Evolutionary conservation across 2,888 invertebrate genomes (phyloP), one percentile per base, ranked within the genome.

Genomic region (Troides aeacus): DNA sequence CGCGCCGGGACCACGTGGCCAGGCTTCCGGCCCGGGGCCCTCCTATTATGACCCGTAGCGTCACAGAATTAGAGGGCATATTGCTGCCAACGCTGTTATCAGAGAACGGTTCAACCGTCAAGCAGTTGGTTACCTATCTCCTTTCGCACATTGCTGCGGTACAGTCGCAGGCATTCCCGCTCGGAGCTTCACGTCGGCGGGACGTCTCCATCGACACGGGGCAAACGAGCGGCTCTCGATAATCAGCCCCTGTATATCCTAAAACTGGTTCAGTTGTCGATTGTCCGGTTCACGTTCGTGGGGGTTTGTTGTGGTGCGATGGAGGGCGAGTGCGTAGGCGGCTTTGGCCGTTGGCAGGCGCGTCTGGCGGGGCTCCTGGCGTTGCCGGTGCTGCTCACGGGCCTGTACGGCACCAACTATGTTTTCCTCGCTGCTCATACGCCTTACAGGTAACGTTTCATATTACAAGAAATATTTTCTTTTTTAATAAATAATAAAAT

Each of bases 361-460:
- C 84, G 90, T 73, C 82, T 90, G 81, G 89, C 90, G 77, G 76
- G 79, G 77, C 84, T 91, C 78, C 84, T 91, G 82, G 89, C 90
- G 74, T 79, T 94, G 79, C 89, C 88, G 30, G 88, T 89, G 80
- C 78, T 89, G 82, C 85, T 89, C 56, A 90, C 90, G 10, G 89
- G 91, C 70, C 84, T 89, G 68, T 91, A 90, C 79, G 86, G 88
- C 58, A 89, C 90, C 80, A 92, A 91, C 84, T 92, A 92, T 77
- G 91, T 92, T 74, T 92, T 92, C 82, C 84, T 92, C 3, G 92
- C 92, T 0, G 90, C 86, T 2, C 84, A 84, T 58, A 85, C 87
- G 8, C 84, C 85, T 2, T 84, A 89, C 85, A 90, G 92, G 92
- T 92, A 72, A 74, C 18, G 6, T 56, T 53, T 53, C 17, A 17